A percentile compares a stretch with the other conserved stretches of the same genome.
Evolutionary conservation across 2,888 invertebrate genomes (phyloP).

Genomic region (Rhagophthalmus giganteus): DNA sequence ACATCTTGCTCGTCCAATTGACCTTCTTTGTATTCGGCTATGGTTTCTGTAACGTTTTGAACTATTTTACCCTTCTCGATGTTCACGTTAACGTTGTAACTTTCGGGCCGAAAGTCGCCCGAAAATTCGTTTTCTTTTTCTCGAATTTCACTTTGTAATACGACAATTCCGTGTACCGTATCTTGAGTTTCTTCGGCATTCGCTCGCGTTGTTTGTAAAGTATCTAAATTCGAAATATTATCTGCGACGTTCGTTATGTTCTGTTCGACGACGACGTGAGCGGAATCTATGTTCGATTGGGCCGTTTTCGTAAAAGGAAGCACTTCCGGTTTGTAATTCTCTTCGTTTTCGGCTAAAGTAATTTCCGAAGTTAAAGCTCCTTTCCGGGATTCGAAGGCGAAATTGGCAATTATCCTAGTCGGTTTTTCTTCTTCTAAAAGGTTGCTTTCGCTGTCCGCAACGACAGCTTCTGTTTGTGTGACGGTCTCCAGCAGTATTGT

Average conservation of each 20-base stretch:
- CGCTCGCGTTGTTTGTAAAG: constrained; percentile 41
- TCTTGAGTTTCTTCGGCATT: constrained; percentile 54
- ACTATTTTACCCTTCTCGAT: constrained; percentile 59
- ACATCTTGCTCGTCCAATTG: constrained; percentile 37
- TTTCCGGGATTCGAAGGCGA: constrained; percentile 53
- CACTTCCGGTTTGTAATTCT: constrained; percentile 45
- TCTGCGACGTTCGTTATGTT: constrained; percentile 43
- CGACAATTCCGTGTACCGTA: constrained; percentile 55
- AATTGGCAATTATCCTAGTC: constrained; percentile 52
- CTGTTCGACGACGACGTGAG: constrained; percentile 53
- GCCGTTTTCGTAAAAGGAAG: constrained; percentile 47
- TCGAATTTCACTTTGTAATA: constrained; percentile 55
- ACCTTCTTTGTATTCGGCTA: constrained; percentile 49
- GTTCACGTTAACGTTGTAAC: constrained; percentile 54
- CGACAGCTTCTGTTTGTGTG: constrained; percentile 48
- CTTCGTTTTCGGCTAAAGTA: constrained; percentile 55
- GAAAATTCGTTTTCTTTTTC: constrained; percentile 59
- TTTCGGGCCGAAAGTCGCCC: constrained; percentile 56
- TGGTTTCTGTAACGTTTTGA: constrained; percentile 51
- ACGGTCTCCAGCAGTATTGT: constrained; percentile 49
- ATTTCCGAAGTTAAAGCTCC: constrained; percentile 53
- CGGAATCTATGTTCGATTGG: constrained; percentile 43
- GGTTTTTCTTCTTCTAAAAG: constrained; percentile 47
- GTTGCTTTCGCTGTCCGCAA: constrained; percentile 55
- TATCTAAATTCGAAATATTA: constrained; percentile 37